Conservation (phyloP, 92 coral and sea anemone species). For the Zoanthus gigantus region DNA sequence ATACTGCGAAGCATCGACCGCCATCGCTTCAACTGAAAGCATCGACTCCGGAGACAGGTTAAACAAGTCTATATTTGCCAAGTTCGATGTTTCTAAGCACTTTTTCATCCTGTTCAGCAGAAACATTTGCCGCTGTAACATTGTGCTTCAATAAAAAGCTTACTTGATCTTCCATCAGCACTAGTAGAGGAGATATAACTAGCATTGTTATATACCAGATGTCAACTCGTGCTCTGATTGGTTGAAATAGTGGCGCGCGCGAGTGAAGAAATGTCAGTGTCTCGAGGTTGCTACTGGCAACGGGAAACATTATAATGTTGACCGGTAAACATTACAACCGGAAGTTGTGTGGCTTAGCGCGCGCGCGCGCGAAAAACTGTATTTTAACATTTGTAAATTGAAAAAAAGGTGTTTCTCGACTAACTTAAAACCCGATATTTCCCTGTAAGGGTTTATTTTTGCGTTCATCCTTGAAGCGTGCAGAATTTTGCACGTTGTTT, state of each 20-base stretch:
- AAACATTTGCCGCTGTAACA: constrained; percentile 2
- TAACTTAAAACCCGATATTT: not conserved
- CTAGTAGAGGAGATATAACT: not conserved
- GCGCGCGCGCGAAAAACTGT: constrained; percentile 1
- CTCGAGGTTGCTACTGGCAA: constrained; percentile 5
- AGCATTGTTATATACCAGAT: not conserved
- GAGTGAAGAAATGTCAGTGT: constrained; percentile 3
- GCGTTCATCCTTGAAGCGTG: constrained; percentile 2
- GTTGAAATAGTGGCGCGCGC: constrained; percentile 2
- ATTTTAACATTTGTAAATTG: constrained; percentile 1
- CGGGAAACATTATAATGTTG: not conserved
- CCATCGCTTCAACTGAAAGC: no score
- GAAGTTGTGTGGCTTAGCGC: constrained; percentile 5
- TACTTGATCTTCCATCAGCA: not conserved
- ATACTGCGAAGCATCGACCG: no score
- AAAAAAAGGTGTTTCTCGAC: constrained; percentile 3
- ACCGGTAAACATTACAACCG: constrained; percentile 1
- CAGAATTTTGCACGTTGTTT: constrained; percentile 3
- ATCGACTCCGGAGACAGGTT: no score
- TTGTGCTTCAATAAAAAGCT: constrained; percentile 1
- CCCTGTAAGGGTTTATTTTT: constrained; percentile 3
- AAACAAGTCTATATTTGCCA: no score
- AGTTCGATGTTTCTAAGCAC: no score
- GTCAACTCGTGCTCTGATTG: not conserved
- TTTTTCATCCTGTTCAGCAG: no score